phyloP scores from a whole-genome alignment of 2,797 vertebrate genomes.

The Oreortyx pictus region DNA sequence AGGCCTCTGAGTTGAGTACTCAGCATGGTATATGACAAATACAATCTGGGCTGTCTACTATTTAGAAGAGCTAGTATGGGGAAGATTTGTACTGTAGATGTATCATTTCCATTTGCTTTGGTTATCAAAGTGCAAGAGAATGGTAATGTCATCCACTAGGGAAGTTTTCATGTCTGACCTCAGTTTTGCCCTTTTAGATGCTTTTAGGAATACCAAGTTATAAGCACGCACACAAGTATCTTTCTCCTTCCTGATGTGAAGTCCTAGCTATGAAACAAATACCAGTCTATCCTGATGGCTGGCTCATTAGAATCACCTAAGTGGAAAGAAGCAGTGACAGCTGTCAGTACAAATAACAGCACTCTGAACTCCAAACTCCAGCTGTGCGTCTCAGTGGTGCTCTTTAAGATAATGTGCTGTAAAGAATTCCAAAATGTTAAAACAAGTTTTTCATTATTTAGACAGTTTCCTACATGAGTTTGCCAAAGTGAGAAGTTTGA shows the following conservation, averaged over 20 bases:
- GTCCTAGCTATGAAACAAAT: not conserved
- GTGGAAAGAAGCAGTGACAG: constrained; percentile 17
- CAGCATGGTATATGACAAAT: not conserved
- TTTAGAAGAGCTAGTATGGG: not conserved
- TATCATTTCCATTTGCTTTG: not conserved
- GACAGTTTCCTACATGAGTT: not conserved
- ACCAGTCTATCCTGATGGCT: not conserved
- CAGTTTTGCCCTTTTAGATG: not conserved
- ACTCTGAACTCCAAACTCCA: not conserved
- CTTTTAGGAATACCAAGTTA: not conserved
- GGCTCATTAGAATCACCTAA: constrained; percentile 8
- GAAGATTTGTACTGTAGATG: not conserved
- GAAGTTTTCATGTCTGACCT: not conserved
- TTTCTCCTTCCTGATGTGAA: not conserved
- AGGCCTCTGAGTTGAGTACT: not conserved
- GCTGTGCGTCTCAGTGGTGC: not conserved
- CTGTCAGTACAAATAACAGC: not conserved
- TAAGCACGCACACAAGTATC: not conserved
- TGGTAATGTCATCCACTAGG: not conserved
- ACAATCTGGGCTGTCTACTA: not conserved
- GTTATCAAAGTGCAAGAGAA: not conserved
- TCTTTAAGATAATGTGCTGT: not conserved
- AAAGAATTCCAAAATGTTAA: constrained; percentile 9
- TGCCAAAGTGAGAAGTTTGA: not conserved
- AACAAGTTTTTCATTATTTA: constrained; percentile 12